Percentiles rank a stretch among this genome's conserved stretches.
Conservation (phyloP, 2,888 invertebrate genomes). For the Antitype chi region DNA sequence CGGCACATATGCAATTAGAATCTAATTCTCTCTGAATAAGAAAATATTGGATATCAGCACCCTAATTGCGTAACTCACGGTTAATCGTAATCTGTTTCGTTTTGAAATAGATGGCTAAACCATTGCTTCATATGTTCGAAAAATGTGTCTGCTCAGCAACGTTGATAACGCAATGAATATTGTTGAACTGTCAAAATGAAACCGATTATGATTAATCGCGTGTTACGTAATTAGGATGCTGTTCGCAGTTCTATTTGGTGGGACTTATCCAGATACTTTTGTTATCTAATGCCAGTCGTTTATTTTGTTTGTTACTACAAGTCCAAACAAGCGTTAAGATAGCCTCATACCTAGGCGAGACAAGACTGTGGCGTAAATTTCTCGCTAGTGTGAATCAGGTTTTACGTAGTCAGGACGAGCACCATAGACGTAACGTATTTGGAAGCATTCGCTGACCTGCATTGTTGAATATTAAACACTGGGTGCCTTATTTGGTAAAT, state of each 20-base stretch:
- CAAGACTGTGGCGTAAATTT: slow-evolving; percentile 17
- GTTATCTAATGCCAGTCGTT: not conserved
- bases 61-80: too few species aligned
- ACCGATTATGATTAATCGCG: too few species aligned
- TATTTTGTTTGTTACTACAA: not conserved
- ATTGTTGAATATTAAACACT: slow-evolving; percentile 59
- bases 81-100: too few species aligned
- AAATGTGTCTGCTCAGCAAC: too few species aligned
- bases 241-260: not conserved
- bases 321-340: not conserved
- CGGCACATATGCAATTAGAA: not conserved
- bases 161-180: too few species aligned
- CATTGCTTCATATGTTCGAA: too few species aligned
- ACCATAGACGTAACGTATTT: slow-evolving; percentile 37
- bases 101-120: too few species aligned
- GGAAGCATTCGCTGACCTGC: slow-evolving; percentile 52
- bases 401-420: slow-evolving; percentile 42
- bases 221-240: too few species aligned
- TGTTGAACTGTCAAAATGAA: too few species aligned
- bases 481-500: slow-evolving; percentile 35
- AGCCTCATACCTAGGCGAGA: not conserved
- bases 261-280: not conserved
- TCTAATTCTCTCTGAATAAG: not conserved
- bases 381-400: slow-evolving; percentile 37
- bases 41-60: not conserved